Evolutionary conservation across 2,797 vertebrate genomes (phyloP), one percentile per base, ranked within the genome.

Genomic region (Remorina albescens): DNA sequence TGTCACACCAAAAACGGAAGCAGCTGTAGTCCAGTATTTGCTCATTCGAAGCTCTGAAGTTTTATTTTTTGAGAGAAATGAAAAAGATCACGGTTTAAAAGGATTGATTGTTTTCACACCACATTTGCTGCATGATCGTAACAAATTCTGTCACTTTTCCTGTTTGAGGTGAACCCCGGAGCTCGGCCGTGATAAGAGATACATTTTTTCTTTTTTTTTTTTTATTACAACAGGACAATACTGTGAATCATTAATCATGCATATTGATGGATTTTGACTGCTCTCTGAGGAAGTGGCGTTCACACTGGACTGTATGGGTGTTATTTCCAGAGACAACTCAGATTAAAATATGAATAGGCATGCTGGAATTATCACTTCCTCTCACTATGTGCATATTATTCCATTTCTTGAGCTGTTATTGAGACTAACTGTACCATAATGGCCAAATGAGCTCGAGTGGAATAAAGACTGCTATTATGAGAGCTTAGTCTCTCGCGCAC

Each of bases 401-500:
- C 44, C 59, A 57, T 71, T 81, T 81, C 49, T 68, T 67, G 51
- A 51, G 71, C 74, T 73, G 62, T 67, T 86, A 74, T 81, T 78
- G 78, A 59, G 50, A 76, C 67, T 46, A 71, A 75, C 78, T 46
- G 71, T 54, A 44, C 66, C 66, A 65, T 80, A 80, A 90, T 72
- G 60, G 63, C 62, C 76, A 75, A 70, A 83, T 2, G 56, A 80
- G 83, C 81, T 36, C 18, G 26, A 86, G 78, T 71, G 58, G 71
- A 80, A 80, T 79, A 80, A 88, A 86, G 70, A 68, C 77, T 54
- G 37, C 79, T 76, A 82, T 87, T 80, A 79, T 46, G 70, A 61
- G 62, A 75, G 82, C 78, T 51, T 53, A 4, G 76, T 30, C 26
- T 44, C 41, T 44, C 10, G 10, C 11, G 21, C 46, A 23, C 44